Percentiles rank a stretch among this genome's conserved stretches.
Evolutionary conservation across 2,113 vertebrate species (phyloP).

Genomic region (Orycteropus afer): DNA sequence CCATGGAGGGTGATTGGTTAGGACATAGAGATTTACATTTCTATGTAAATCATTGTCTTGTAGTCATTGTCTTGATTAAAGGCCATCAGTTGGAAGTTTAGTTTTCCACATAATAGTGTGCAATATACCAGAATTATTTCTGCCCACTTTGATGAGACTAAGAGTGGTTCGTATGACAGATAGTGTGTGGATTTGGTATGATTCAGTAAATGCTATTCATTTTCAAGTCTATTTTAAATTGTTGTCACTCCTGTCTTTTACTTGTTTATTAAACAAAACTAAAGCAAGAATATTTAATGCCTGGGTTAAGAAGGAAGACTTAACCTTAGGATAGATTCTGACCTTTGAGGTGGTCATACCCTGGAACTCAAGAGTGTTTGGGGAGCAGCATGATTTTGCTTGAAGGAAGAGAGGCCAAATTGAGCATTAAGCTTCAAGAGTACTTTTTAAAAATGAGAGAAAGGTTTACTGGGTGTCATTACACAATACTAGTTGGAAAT

Average conservation of each 20-base stretch:
- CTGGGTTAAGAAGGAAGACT: constrained; percentile 15
- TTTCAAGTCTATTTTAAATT: constrained; percentile 32
- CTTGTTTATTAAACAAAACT: constrained; percentile 26
- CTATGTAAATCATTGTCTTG: too few relatives aligned
- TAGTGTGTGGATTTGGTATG: background rate
- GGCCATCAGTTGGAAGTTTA: background rate
- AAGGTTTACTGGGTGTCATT: background rate
- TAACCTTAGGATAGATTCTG: background rate
- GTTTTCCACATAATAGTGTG: background rate
- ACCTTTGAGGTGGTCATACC: background rate
- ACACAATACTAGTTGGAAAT: background rate
- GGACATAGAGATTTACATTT: background rate
- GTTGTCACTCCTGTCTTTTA: constrained; percentile 17
- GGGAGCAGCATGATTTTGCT: background rate
- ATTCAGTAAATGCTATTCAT: background rate
- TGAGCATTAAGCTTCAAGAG: background rate
- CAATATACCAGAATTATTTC: background rate
- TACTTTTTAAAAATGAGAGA: background rate
- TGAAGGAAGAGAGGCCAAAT: background rate
- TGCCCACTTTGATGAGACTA: background rate
- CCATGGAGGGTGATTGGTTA: background rate
- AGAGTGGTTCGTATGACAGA: background rate
- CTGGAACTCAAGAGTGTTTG: background rate
- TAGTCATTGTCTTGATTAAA: background rate
- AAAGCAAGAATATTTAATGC: background rate